phyloP scores from a whole-genome alignment of 2,797 vertebrate species.

The Cuculus canorus region DNA sequence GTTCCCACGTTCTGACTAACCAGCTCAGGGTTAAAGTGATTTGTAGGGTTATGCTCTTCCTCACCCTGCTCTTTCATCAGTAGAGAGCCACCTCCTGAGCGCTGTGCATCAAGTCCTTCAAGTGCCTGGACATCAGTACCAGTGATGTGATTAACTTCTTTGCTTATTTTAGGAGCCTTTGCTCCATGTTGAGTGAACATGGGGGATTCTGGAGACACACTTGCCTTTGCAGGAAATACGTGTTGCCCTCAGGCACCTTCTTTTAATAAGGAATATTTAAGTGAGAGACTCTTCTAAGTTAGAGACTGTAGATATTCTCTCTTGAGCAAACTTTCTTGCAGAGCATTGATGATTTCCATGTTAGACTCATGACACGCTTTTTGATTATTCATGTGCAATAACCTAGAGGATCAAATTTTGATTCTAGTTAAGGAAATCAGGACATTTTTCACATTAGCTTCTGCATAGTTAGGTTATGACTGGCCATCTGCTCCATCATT shows the following conservation, averaged over 20 bases:
- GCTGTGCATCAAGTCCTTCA: neutral
- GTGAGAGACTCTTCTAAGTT: neutral
- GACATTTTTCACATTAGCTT: neutral
- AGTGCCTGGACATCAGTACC: neutral
- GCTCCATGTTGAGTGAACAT: neutral
- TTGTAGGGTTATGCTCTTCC: neutral
- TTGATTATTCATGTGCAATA: neutral
- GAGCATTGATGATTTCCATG: neutral
- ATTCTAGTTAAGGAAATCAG: neutral
- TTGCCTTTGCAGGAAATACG: slow-evolving; percentile 18
- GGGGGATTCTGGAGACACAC: neutral
- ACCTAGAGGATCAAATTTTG: neutral
- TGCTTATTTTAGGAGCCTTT: slow-evolving; percentile 23
- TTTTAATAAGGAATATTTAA: slow-evolving; percentile 6
- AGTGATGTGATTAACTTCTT: neutral
- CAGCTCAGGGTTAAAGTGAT: neutral
- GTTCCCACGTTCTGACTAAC: neutral
- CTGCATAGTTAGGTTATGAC: neutral
- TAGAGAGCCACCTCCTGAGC: neutral
- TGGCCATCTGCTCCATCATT: neutral
- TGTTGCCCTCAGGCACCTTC: slow-evolving; percentile 10
- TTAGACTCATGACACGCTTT: neutral
- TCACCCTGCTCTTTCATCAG: neutral
- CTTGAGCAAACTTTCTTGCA: neutral
- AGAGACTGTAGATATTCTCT: neutral